Percentiles rank a stretch among this genome's conserved stretches.
These are phyloP conservation scores for Cnemophilus loriae DNA, from an alignment of 2,113 vertebrate genomes.

Conservation along the genomic window DNA sequence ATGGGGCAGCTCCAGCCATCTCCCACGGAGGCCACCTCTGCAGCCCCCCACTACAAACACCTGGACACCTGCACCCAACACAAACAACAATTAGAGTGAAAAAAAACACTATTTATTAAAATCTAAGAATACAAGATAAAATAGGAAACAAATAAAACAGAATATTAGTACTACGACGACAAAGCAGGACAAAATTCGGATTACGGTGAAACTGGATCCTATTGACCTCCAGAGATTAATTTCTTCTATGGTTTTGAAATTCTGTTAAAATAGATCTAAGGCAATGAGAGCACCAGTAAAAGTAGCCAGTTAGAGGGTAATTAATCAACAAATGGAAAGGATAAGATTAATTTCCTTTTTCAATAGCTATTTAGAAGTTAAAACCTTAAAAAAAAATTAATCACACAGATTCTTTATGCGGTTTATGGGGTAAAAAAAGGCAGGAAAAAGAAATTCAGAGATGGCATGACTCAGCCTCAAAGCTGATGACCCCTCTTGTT, in stretches of 20 bases:
- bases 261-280: not conserved
- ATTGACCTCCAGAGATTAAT: not conserved
- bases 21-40: no score
- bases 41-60: fast-evolving
- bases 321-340: not conserved
- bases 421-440: not conserved
- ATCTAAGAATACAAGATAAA: not conserved
- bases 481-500: not conserved
- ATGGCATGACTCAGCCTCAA: not conserved
- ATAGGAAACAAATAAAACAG: not conserved
- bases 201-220: not conserved
- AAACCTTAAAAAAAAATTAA: not conserved
- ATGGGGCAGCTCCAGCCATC: not conserved
- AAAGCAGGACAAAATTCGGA: not conserved
- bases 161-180: not conserved
- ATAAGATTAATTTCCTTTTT: not conserved
- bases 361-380: not conserved
- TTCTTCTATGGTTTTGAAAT: not conserved
- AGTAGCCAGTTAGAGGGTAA: not conserved
- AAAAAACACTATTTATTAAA: not conserved
- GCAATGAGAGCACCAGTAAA: not conserved
- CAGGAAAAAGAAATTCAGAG: not conserved
- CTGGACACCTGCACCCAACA: no score
- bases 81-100: not conserved
- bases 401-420: not conserved